Base-by-base conservation (phyloP, 2,113 vertebrate genomes). In the Rostratula benghalensis region DNA sequence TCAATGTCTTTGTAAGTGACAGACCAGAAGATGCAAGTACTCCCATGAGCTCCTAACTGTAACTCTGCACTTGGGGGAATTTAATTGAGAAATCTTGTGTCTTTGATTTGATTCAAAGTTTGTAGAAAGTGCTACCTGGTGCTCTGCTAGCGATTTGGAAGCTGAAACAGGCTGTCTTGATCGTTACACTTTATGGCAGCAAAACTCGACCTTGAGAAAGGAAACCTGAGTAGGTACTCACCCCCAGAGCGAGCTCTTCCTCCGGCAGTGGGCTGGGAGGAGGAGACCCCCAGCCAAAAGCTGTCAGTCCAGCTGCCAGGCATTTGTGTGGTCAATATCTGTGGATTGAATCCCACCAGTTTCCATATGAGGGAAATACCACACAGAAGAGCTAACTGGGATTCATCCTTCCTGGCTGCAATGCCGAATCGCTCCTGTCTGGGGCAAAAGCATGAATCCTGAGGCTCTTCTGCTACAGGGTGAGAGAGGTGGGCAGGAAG, bases 161-260 rank as follows among this genome's bases (percentile, higher is more conserved):
- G 50, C 4, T 28, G 64, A 57, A 63, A 41, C 5, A 54, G 65
- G 27, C 28, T 91, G 85, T 64, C 88, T 80, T 90, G 73, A 10
- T 9, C 1, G 0, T 43, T 30, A 8, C 27, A 2, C 24, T 41
- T 60, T 0, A 48, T 6, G 18, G 54, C 50, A 86, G 60, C 43
- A 30, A 19, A 90, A 69, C 43, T 68, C 86, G 76, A 30, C 57
- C 77, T 46, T 48, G 53, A 22, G 17, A 73, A 70, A 54, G 50
- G 45, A 79, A 76, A 68, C 28, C 21, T 20, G 70, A 82, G 56
- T 15, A 8, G 11, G 3, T 33, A 13, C 19, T 59, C 69, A 50
- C 1, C 48, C 53, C 25, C 61, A 7, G 35, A 22, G 54, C 61
- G n/a, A 68, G 50, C 33, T 56, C 53, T 73, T 86, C 30, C 13